A percentile compares a stretch with the other conserved stretches of the same genome.
Conservation (phyloP, 2,797 vertebrate species). For the Mus caroli region DNA sequence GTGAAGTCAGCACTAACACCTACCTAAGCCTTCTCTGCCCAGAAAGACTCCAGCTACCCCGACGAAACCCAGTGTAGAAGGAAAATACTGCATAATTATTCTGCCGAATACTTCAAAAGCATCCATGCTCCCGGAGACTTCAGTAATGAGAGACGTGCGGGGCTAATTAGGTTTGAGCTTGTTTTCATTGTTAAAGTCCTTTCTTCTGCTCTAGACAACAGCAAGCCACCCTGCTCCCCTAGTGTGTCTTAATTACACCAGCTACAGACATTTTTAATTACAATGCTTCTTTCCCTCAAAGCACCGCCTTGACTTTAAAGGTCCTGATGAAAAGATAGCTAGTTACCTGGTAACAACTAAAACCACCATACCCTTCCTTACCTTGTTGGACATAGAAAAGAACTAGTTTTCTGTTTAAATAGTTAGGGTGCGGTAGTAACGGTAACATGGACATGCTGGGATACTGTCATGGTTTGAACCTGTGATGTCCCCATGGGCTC, state of each 20-base stretch:
- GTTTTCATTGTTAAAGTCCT: slow-evolving; percentile 29
- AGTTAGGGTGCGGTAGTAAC: neutral
- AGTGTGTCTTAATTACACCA: slow-evolving; percentile 26
- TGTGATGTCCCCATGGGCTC: neutral
- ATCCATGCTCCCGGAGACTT: slow-evolving; percentile 35
- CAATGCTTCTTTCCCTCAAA: neutral
- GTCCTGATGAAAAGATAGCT: neutral
- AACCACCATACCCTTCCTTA: slow-evolving; percentile 35
- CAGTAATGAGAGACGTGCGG: slow-evolving; percentile 24
- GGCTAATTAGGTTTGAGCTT: neutral
- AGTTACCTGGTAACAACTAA: slow-evolving; percentile 29
- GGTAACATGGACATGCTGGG: neutral
- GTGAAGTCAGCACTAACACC: rapidly evolving
- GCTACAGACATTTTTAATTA: slow-evolving; percentile 4
- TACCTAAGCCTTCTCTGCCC: neutral
- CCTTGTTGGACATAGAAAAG: neutral
- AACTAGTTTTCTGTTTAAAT: slow-evolving; percentile 36
- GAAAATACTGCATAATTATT: slow-evolving; percentile 63
- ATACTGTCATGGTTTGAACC: neutral
- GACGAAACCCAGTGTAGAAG: neutral
- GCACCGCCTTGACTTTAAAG: neutral
- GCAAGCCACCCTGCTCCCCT: neutral
- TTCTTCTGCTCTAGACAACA: slow-evolving; percentile 66
- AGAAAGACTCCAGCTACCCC: neutral
- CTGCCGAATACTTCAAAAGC: slow-evolving; percentile 73